Percentiles rank a stretch among this genome's conserved stretches.
These are phyloP conservation scores for Calliphora vomitoria DNA, from an alignment of 2,888 invertebrate species.

Conservation along the genomic window DNA sequence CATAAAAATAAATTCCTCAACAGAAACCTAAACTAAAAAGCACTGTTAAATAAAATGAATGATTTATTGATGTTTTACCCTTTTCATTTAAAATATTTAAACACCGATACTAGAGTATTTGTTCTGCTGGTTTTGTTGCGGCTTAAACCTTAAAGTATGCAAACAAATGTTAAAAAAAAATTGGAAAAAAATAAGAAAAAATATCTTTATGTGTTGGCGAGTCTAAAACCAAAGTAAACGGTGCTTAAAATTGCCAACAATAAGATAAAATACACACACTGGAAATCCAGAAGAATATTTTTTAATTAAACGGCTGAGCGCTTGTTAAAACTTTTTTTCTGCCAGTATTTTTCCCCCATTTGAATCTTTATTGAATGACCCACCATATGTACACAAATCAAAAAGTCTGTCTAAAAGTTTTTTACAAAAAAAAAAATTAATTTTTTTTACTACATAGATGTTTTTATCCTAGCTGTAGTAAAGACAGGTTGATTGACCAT, in stretches of 20 bases:
- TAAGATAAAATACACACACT: background rate
- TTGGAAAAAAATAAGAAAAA: too few species aligned
- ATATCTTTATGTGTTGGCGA: background rate
- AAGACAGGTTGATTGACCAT: too few species aligned
- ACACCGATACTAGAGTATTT: slow-evolving; percentile 11
- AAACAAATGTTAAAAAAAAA: slow-evolving; percentile 32
- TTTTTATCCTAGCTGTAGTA: background rate
- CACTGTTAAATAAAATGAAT: slow-evolving; percentile 49
- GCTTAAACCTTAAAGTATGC: slow-evolving; percentile 51
- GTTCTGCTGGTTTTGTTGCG: background rate
- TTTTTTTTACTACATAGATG: background rate
- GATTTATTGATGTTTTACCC: slow-evolving; percentile 59
- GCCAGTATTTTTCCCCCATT: background rate
- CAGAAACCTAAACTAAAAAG: slow-evolving; percentile 20
- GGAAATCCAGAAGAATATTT: slow-evolving; percentile 37
- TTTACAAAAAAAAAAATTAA: background rate
- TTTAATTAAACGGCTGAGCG: slow-evolving; percentile 66
- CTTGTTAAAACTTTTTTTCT: slow-evolving; percentile 13
- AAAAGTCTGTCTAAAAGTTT: slow-evolving; percentile 37
- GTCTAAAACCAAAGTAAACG: slow-evolving; percentile 30
- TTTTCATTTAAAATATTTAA: slow-evolving; percentile 48
- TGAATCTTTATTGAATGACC: slow-evolving; percentile 48
- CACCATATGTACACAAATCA: slow-evolving; percentile 32
- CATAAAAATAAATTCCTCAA: background rate
- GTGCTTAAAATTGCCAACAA: slow-evolving; percentile 52